Conservation (phyloP, 1,140 invertebrate genomes). For the Bombus consobrinus region DNA sequence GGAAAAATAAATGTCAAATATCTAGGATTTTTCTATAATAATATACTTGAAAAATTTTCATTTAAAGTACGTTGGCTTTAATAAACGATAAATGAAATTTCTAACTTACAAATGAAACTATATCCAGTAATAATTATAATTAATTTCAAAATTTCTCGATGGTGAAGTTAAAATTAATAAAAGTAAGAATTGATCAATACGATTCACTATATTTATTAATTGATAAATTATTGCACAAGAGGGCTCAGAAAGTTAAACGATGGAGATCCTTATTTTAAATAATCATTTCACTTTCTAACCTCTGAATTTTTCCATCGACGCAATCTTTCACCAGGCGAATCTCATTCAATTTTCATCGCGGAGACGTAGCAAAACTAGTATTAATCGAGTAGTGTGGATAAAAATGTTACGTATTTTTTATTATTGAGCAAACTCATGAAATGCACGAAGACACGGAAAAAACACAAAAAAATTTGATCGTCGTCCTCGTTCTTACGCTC, state of each 20-base stretch:
- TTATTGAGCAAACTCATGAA: background rate
- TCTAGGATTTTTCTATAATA: too few species aligned
- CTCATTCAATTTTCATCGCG: background rate
- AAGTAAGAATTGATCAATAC: too few species aligned
- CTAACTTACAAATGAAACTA: too few species aligned
- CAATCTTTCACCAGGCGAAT: too few species aligned
- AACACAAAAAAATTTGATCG: background rate
- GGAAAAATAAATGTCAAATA: too few species aligned
- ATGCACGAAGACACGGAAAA: background rate
- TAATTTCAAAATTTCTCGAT: too few species aligned
- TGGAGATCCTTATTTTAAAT: background rate
- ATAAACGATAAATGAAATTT: too few species aligned
- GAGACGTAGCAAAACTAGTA: background rate
- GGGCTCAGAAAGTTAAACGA: background rate
- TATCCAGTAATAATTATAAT: too few species aligned
- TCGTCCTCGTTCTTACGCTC: background rate
- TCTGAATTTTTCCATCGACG: background rate
- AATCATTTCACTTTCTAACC: background rate
- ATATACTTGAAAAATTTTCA: too few species aligned
- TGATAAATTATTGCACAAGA: background rate
- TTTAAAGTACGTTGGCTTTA: too few species aligned
- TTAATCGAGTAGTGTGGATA: background rate
- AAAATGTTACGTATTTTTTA: conserved; percentile 7
- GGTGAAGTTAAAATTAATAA: too few species aligned
- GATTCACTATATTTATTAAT: background rate